Evolutionary conservation across 2,888 invertebrate genomes (phyloP), one percentile per base, ranked within the genome.

Genomic region (Omphaloscelis lunosa): DNA sequence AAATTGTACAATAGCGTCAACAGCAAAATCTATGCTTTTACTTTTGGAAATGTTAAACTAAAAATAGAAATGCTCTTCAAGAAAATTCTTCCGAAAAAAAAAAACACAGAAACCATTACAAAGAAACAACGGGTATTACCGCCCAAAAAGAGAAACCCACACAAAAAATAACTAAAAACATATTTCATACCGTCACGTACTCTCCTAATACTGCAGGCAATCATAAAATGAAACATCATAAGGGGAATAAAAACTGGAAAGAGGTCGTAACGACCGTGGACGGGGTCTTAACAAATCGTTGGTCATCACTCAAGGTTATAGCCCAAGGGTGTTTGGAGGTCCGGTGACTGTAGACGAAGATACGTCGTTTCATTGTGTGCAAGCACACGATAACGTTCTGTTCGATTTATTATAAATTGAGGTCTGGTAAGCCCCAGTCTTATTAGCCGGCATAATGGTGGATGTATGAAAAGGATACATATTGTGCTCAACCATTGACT

Each of bases 141-240:
- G 56, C 39, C 68, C 27, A 65, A 85, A 82, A 78, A 59, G 74
- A 71, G 65, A 68, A 79, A 76, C 56, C 65, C 56, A 70, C 75
- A 80, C 75, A 84, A 79, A 79, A 80, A 75, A 87, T 82, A 87
- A 81, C 83, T 86, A 87, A 84, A 87, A 88, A 87, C 88, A 91
- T 91, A 91, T 92, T 92, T 92, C 90, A 92, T 83, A 84, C 85
- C 92, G 89, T 93, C 95, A 95, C 95, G 94, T 94, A 91, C 90
- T 88, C 82, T 86, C 90, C 91, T 93, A 93, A 94, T 94, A 94
- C 92, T 91, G 91, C 91, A 91, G 93, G 93, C 95, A 95, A 96
- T 96, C 94, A 95, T 95, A 95, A 95, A 95, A 95, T 94, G 95
- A 95, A 96, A 95, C 95, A 95, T 95, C 95, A 94, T 95, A 95